Base-by-base conservation (phyloP, 2,113 vertebrate species). In the Phyllopteryx taeniolatus region DNA sequence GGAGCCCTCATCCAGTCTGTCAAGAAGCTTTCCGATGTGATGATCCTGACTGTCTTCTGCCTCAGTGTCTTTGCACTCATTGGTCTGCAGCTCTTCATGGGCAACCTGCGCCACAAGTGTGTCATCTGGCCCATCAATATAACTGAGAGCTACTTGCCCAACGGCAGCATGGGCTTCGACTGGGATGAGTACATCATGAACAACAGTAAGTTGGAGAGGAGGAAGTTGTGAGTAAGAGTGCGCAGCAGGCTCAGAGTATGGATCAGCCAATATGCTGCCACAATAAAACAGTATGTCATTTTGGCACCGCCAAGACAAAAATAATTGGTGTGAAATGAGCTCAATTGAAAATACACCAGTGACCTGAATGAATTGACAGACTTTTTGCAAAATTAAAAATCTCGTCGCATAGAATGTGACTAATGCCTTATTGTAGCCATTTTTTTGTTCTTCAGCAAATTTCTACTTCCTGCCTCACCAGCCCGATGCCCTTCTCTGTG, bases 41-140 rank as follows among this genome's bases (percentile, higher is more conserved):
- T 99, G 98, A 99, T 99, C 92, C 88, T 99, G 87, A 99, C 98
- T 0, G 98, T 99, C 67, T 99, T 99, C 90, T 99, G 98, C 76
- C 92, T 99, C 90, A 99, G 98, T 64, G 98, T 99, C 69, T 99
- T 99, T 68, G 98, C 98, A 83, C 94, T 99, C 79, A 99, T 99
- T 0, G 98, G 96, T 66, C 93, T 99, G 68, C 98, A 99, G 93
- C 95, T 99, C 49, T 99, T 99, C 79, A 99, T 99, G 98, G 98
- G 98, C 33, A 98, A 98, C 85, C 88, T 99, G 42, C 94, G 98
- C 66, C 96, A 99, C 82, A 99, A 99, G 54, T 99, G 98, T 85
- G 97, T 99, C 20, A 80, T 96, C 71, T 99, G 97, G 98, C 98
- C 98, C 44, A 92, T 97, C 71, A 95, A 98, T 68, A 82, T 87